Conservation (phyloP, 1,140 invertebrate species). For the Lepidurus apus region DNA sequence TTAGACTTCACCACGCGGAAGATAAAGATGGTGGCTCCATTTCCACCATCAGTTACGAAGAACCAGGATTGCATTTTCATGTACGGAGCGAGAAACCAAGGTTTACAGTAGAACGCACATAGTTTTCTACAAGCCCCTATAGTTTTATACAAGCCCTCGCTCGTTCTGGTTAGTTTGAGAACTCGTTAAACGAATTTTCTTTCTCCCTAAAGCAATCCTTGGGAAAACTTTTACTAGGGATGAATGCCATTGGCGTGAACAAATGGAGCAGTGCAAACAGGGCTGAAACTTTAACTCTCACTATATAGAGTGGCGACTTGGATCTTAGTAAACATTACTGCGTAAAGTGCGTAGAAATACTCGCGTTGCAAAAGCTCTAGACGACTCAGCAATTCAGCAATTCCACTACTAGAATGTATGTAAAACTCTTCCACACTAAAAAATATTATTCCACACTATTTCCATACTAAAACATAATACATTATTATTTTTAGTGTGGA, state of each 20-base stretch:
- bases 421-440: not conserved
- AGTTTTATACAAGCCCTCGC: not conserved
- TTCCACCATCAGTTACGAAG: conserved; percentile 10
- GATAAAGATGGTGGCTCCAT: conserved; percentile 4
- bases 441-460: too few relatives aligned
- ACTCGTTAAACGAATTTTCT: not conserved
- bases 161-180: not conserved
- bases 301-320: too few relatives aligned
- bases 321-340: too few relatives aligned
- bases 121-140: not conserved
- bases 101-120: conserved; percentile 8
- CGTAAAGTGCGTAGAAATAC: too few relatives aligned
- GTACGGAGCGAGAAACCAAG: not conserved
- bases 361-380: too few relatives aligned
- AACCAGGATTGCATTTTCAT: conserved; percentile 9
- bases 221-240: not conserved
- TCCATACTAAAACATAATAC: too few relatives aligned
- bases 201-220: not conserved
- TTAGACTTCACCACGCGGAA: not conserved
- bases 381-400: too few relatives aligned
- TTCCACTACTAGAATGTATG: too few relatives aligned
- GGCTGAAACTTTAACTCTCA: not conserved
- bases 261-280: not conserved
- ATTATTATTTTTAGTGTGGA: too few relatives aligned
- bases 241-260: not conserved